Base-by-base conservation (phyloP, 2,113 vertebrate genomes). In the Antennarius striatus region DNA sequence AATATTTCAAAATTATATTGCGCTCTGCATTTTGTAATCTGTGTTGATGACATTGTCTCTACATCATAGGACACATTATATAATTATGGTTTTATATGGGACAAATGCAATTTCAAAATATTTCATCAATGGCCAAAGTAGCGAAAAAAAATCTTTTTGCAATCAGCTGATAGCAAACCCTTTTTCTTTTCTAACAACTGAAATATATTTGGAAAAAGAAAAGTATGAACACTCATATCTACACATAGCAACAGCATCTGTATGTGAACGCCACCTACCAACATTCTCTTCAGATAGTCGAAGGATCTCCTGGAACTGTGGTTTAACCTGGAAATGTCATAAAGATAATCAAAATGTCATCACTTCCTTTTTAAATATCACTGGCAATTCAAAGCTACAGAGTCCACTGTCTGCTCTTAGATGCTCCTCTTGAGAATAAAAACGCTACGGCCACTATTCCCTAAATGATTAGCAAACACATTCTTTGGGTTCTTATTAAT, bases 301-400 rank as follows among this genome's bases (percentile, higher is more conserved):
- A 83, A 99, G 93, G 82, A 99, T 99, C 92, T 99, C 98, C 81
- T 99, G 98, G 77, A 99, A 99, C 71, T 99, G 98, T 80, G 97
- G 98, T 89, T 99, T 99, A 77, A 99, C 96, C 97, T 99, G 57
- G 64, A 57, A 73, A 67, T 36, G 55, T 42, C 32, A 71, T 13
- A 60, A 55, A n/a, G 4, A 77, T 9, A 48, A 55, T 43, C 5
- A 13, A 65, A 51, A 66, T 0, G 15, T 4, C 48, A 57, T 14
- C 10, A 60, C 7, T 55, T 14, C 9, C 50, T 53, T 49, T 42
- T 15, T 14, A 51, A 57, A 57, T 14, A 46, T 2, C 3, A 46
- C 5, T 36, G 32, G 5, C 32, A 7, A 2, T 36, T 36, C 2
- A 36, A 3, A 5, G 32, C 32, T 36, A 36, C 32, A 36, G 5